Percentiles rank a stretch among this genome's conserved stretches.
Evolutionary conservation across 2,113 vertebrate genomes (phyloP).

Genomic region (Eupsittula cactorum): DNA sequence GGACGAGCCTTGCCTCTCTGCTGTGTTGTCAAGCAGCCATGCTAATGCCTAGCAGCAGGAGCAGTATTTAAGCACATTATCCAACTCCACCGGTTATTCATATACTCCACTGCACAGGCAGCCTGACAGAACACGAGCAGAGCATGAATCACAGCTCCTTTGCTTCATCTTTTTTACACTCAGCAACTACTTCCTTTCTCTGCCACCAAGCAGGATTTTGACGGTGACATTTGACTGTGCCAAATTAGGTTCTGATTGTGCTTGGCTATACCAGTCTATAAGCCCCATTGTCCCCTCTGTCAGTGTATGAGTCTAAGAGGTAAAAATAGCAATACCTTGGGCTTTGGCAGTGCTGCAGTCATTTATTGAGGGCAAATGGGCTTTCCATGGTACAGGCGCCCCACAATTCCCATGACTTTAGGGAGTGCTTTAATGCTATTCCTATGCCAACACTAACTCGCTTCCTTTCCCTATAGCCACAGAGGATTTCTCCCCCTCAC

Average conservation of each 20-base stretch:
- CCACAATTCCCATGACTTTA: background rate
- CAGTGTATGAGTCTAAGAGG: background rate
- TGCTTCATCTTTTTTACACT: constrained; percentile 19
- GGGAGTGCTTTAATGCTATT: background rate
- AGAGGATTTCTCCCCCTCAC: background rate
- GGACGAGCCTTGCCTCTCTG: constrained; percentile 13
- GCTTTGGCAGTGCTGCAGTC: background rate
- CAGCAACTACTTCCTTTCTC: constrained; percentile 32
- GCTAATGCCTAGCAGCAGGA: constrained; percentile 32
- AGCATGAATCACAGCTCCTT: constrained; percentile 2
- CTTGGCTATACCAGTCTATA: background rate
- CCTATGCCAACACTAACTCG: background rate
- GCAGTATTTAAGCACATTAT: constrained; percentile 44
- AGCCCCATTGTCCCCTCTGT: background rate
- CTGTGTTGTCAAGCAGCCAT: constrained; percentile 44
- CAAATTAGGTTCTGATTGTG: background rate
- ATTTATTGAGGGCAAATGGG: background rate
- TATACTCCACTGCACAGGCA: constrained; percentile 18
- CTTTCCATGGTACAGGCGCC: background rate
- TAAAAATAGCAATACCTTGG: background rate
- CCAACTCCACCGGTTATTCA: constrained; percentile 60
- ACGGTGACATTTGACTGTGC: constrained; percentile 12
- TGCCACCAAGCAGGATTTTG: background rate
- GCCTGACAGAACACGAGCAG: constrained; percentile 20
- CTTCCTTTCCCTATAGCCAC: background rate